These are phyloP conservation scores for Oscarella lobularis DNA, from an alignment of 37 sponge, comb jelly and placozoan genomes.

Conservation along the genomic window DNA sequence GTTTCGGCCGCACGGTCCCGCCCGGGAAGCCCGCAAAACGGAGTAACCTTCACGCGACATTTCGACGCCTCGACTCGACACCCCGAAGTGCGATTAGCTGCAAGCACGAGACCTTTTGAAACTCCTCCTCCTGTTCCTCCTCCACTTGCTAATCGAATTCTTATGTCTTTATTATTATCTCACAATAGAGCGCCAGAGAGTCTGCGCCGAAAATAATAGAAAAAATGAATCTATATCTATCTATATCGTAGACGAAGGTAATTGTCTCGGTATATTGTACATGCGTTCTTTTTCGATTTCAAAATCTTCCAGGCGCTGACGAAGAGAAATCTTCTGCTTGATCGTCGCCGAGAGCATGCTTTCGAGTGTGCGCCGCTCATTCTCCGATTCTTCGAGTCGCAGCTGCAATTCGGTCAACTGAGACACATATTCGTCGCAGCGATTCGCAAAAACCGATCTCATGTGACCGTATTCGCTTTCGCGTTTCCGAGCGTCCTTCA, in stretches of 20 bases:
- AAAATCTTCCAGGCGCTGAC: slow-evolving; percentile 55
- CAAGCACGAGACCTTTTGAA: no score
- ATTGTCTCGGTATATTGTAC: slow-evolving; percentile 24
- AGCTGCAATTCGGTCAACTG: slow-evolving; percentile 29
- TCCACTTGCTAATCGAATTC: no score
- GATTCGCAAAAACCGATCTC: neutral
- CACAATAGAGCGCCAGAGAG: no score
- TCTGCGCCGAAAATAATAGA: no score
- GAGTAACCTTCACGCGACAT: no score
- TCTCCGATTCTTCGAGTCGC: slow-evolving; percentile 9
- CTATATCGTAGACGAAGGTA: slow-evolving; percentile 36
- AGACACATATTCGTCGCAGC: slow-evolving; percentile 39
- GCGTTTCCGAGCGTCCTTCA: neutral
- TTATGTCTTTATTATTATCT: no score
- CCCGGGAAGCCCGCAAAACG: no score
- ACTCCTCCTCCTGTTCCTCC: no score
- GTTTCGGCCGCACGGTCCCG: no score
- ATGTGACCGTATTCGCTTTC: neutral
- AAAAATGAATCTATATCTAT: neutral
- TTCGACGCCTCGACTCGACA: no score
- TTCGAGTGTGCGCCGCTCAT: slow-evolving; percentile 27
- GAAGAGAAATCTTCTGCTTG: slow-evolving; percentile 49
- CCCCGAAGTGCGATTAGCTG: no score
- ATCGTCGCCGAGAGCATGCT: slow-evolving; percentile 50
- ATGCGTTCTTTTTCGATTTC: slow-evolving; percentile 47